Evolutionary conservation across 2,113 vertebrate genomes (phyloP).

Genomic region (Oncorhynchus tshawytscha): DNA sequence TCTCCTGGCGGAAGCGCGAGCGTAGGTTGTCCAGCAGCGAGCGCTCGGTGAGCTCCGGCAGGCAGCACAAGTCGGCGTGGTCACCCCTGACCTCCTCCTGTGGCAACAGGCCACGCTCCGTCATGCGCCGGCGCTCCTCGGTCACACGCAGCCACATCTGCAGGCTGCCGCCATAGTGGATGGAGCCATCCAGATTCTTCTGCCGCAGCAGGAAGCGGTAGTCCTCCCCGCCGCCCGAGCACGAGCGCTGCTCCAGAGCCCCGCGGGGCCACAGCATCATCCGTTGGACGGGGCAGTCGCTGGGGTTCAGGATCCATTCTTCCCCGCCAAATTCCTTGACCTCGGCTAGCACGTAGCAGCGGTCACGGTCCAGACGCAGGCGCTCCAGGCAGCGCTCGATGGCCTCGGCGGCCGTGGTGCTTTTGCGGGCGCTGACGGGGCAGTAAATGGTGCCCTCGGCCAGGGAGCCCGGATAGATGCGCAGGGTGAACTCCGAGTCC

Average conservation of each 20-base stretch:
- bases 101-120: slow-evolving; percentile 91
- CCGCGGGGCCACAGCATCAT: slow-evolving; percentile 98
- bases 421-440: slow-evolving; percentile 89
- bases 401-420: slow-evolving; percentile 91
- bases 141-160: slow-evolving; percentile 96
- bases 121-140: slow-evolving; percentile 88
- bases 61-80: slow-evolving; percentile 88
- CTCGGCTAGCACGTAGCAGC: slow-evolving; percentile 93
- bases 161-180: slow-evolving; percentile 93
- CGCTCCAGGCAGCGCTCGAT: slow-evolving; percentile 88
- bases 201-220: slow-evolving; percentile 94
- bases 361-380: slow-evolving; percentile 88
- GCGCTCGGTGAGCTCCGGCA: slow-evolving; percentile 93
- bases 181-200: slow-evolving; percentile 96
- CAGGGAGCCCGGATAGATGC: slow-evolving; percentile 91
- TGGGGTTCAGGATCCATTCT: slow-evolving; percentile 98
- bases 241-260: slow-evolving; percentile 87
- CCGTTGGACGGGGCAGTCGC: slow-evolving; percentile 93
- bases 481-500: slow-evolving; percentile 90
- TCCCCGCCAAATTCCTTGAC: slow-evolving; percentile 98
- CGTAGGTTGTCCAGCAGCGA: slow-evolving; percentile 95
- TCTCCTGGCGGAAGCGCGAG: slow-evolving; percentile 93
- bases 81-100: slow-evolving; percentile 86
- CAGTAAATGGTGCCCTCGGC: slow-evolving; percentile 96
- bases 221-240: slow-evolving; percentile 82